These are phyloP conservation scores for Pandion haliaetus DNA, from an alignment of 2,113 vertebrate species.

Conservation along the genomic window DNA sequence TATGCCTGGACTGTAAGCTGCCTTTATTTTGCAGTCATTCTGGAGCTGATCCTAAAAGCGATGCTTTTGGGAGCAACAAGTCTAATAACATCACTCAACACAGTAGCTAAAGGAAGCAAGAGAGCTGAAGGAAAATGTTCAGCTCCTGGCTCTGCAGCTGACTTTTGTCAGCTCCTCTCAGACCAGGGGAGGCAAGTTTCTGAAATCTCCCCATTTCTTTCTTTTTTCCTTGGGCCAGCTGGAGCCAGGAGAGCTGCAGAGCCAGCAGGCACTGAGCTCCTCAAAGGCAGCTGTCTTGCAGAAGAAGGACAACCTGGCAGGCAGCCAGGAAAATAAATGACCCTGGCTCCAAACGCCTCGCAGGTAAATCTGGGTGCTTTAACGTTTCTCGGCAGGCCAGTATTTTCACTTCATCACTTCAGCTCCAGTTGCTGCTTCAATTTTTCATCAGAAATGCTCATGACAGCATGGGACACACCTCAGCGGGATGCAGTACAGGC, in stretches of 20 bases:
- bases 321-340: not conserved
- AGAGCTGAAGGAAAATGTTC: not conserved
- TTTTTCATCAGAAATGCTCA: not conserved
- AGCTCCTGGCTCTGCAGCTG: slow-evolving; percentile 1
- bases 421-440: not conserved
- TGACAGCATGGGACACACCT: not conserved
- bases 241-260: not conserved
- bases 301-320: not conserved
- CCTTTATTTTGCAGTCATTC: not conserved
- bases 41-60: slow-evolving; percentile 40
- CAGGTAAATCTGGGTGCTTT: not conserved
- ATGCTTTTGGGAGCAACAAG: slow-evolving; percentile 41
- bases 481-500: fast-evolving
- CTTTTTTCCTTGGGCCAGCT: not conserved
- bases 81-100: slow-evolving; percentile 28
- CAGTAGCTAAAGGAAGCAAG: slow-evolving; percentile 44
- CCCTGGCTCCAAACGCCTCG: not conserved
- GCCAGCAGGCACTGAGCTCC: not conserved
- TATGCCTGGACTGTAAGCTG: not conserved
- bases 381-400: not conserved
- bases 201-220: not conserved
- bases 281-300: not conserved
- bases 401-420: not conserved
- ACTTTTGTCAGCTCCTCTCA: not conserved
- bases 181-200: not conserved